Percentiles rank a stretch among this genome's conserved stretches.
These are phyloP conservation scores for Lepidotrigona ventralis DNA, from an alignment of 1,140 invertebrate species.

Conservation along the genomic window DNA sequence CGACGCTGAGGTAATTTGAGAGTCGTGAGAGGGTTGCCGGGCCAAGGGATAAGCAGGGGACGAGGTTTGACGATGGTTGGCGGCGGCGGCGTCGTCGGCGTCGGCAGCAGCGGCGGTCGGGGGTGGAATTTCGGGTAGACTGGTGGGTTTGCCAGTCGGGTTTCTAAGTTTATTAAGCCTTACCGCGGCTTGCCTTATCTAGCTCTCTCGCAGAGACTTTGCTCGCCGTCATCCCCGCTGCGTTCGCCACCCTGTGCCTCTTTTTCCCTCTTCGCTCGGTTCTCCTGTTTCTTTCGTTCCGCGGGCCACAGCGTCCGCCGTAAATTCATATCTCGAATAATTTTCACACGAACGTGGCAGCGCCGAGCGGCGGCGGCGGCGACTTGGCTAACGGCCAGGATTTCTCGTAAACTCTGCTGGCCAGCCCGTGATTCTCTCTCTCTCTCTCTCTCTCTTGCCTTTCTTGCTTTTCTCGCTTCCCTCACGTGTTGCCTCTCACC, in stretches of 20 bases:
- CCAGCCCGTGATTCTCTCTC: constrained; percentile 33
- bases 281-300: constrained; percentile 52
- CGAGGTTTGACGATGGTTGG: constrained; percentile 47
- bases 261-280: constrained; percentile 20
- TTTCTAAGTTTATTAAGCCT: constrained; percentile 73
- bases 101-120: constrained; percentile 35
- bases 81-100: background rate
- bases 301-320: constrained; percentile 56
- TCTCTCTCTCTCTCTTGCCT: constrained; percentile 15
- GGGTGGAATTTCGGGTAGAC: constrained; percentile 58
- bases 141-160: constrained; percentile 56
- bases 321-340: constrained; percentile 77
- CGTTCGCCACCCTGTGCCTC: background rate
- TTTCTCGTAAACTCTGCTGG: constrained; percentile 69
- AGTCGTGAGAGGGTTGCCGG: constrained; percentile 62
- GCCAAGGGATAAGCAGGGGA: constrained; percentile 49
- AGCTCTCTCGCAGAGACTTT: constrained; percentile 38
- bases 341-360: constrained; percentile 59
- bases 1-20: constrained; percentile 64
- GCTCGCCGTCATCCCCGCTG: constrained; percentile 37
- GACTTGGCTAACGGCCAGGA: constrained; percentile 72
- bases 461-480: constrained; percentile 41
- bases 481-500: background rate
- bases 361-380: constrained; percentile 38
- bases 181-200: constrained; percentile 70